These are phyloP conservation scores for Drosophila dives DNA, from an alignment of 2,888 invertebrate genomes.

Conservation along the genomic window DNA sequence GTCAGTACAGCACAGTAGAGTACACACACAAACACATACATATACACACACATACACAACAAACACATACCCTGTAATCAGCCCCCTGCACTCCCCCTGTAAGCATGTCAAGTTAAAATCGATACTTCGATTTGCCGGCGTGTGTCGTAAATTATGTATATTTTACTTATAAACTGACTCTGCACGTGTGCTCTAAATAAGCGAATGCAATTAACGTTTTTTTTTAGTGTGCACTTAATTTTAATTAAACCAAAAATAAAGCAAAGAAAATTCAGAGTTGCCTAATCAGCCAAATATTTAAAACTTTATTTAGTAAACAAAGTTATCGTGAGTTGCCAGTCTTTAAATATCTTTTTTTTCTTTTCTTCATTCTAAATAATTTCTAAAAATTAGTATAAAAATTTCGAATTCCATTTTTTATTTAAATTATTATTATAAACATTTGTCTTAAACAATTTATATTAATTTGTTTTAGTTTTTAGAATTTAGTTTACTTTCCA, in stretches of 20 bases:
- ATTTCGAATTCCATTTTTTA: accelerated
- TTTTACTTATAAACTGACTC: constrained; percentile 3
- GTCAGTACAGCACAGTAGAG: not conserved
- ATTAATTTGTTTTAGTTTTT: not conserved
- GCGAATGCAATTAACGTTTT: constrained; percentile 60
- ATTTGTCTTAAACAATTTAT: not conserved
- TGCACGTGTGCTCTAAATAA: constrained; percentile 27
- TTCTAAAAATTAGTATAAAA: not conserved
- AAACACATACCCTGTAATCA: not conserved
- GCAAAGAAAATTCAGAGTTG: not conserved
- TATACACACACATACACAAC: not conserved
- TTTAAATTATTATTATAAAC: not conserved
- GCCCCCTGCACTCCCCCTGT: not conserved
- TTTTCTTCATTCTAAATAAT: not conserved
- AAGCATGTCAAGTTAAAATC: constrained; percentile 60
- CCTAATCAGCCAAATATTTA: not conserved
- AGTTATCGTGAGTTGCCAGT: not conserved
- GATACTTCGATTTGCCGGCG: constrained; percentile 47
- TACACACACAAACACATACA: not conserved
- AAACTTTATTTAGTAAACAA: not conserved
- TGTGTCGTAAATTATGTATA: constrained; percentile 29
- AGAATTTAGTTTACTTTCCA: not conserved
- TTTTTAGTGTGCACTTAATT: constrained; percentile 45
- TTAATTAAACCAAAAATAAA: constrained; percentile 39
- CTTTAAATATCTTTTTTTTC: not conserved